phyloP scores from a whole-genome alignment of 2,113 vertebrate species.

The Carettochelys insculpta region DNA sequence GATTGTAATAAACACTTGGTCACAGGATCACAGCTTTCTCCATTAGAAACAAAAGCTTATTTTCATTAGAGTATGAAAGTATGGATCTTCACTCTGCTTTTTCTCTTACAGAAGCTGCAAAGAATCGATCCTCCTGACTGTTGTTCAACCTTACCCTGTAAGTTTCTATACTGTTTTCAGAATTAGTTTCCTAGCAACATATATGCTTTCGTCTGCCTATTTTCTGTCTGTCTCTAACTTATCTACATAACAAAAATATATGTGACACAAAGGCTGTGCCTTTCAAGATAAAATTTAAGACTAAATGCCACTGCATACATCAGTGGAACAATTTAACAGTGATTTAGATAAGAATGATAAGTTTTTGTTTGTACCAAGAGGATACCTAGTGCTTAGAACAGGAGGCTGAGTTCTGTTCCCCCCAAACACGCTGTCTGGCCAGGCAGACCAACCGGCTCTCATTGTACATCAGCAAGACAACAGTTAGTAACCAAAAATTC shows the following conservation, averaged over 20 bases:
- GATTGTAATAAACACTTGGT: constrained; percentile 37
- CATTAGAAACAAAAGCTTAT: constrained; percentile 29
- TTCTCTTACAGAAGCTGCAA: constrained; percentile 92
- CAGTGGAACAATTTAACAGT: background rate
- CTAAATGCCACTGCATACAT: background rate
- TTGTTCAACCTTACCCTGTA: constrained; percentile 96
- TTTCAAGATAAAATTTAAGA: constrained; percentile 26
- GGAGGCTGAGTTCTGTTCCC: background rate
- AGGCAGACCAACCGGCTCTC: background rate
- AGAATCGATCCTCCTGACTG: constrained; percentile 96
- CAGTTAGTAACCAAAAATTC: background rate
- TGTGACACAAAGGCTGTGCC: constrained; percentile 11
- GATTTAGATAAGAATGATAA: background rate
- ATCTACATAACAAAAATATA: constrained; percentile 22
- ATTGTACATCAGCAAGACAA: background rate
- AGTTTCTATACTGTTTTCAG: constrained; percentile 70
- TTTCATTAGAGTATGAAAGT: background rate
- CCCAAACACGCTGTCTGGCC: background rate
- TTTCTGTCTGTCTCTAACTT: constrained; percentile 4
- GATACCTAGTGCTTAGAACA: background rate
- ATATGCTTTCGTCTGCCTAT: background rate
- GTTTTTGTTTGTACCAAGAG: background rate
- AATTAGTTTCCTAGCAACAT: constrained; percentile 65
- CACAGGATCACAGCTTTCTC: background rate
- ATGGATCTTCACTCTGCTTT: constrained; percentile 43